Percentiles rank a stretch among this genome's conserved stretches.
Evolutionary conservation across 2,888 invertebrate genomes (phyloP).

Genomic region (Phragmatobia fuliginosa): DNA sequence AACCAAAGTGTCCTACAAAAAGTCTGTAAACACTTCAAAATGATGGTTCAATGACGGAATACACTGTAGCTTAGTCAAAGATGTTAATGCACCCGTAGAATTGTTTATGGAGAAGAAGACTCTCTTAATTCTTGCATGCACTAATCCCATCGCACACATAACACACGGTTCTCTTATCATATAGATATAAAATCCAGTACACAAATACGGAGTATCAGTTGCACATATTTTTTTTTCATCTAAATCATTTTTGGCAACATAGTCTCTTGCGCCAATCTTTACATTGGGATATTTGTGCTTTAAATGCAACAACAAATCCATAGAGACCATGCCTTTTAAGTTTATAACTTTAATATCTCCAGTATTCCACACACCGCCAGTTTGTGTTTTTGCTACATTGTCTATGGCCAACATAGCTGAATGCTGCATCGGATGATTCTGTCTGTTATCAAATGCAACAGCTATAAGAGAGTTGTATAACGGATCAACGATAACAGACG

Average conservation of each 20-base stretch:
- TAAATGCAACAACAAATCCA: slow-evolving; percentile 68
- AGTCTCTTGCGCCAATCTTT: slow-evolving; percentile 81
- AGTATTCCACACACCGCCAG: slow-evolving; percentile 90
- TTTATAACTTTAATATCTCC: slow-evolving; percentile 29
- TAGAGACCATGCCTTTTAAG: slow-evolving; percentile 72
- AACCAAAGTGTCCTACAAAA: slow-evolving; percentile 64
- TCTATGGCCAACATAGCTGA: slow-evolving; percentile 95
- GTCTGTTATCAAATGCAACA: slow-evolving; percentile 86
- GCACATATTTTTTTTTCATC: slow-evolving; percentile 39
- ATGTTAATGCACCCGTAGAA: slow-evolving; percentile 89
- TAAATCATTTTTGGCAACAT: slow-evolving; percentile 64
- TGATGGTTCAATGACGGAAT: slow-evolving; percentile 95
- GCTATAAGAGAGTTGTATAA: slow-evolving; percentile 88
- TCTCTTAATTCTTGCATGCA: slow-evolving; percentile 94
- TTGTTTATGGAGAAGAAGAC: slow-evolving; percentile 91
- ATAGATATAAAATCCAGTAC: slow-evolving; percentile 95
- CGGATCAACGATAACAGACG: slow-evolving; percentile 91
- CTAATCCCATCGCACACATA: slow-evolving; percentile 98
- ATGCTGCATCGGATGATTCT: slow-evolving; percentile 92
- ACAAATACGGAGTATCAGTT: slow-evolving; percentile 90
- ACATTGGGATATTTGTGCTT: slow-evolving; percentile 65
- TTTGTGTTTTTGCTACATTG: slow-evolving; percentile 93
- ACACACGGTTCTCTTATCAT: slow-evolving; percentile 95
- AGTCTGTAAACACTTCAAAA: slow-evolving; percentile 93
- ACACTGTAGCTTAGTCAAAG: slow-evolving; percentile 91